phyloP scores from a whole-genome alignment of 1,140 invertebrate genomes.

The Uloborus diversus region DNA sequence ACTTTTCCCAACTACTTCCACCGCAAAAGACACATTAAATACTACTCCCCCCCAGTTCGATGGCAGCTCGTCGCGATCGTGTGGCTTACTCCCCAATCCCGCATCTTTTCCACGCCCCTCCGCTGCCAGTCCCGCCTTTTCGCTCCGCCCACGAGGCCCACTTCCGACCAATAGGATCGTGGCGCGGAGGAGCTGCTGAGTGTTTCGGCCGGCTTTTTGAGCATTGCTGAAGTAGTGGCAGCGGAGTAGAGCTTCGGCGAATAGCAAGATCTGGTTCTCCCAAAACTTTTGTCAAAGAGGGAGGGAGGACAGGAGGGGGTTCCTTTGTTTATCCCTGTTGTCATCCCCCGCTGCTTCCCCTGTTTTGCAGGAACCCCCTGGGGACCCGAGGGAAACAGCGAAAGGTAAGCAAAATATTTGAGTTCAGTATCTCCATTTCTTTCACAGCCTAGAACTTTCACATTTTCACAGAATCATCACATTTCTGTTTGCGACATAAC shows the following conservation, averaged over 20 bases:
- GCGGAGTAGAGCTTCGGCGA: background rate
- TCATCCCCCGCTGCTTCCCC: background rate
- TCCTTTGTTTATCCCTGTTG: slow-evolving; percentile 27
- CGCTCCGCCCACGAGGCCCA: background rate
- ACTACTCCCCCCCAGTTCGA: slow-evolving; percentile 16
- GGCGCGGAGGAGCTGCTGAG: background rate
- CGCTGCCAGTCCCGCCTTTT: background rate
- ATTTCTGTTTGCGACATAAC: no score
- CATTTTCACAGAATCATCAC: no score
- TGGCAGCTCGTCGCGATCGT: background rate
- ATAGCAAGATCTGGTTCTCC: background rate
- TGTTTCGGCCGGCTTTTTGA: slow-evolving; percentile 8
- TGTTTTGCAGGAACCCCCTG: background rate
- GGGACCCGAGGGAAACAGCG: background rate
- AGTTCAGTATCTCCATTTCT: no score
- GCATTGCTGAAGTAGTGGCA: background rate
- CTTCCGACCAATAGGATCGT: slow-evolving; percentile 11
- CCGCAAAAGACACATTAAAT: slow-evolving; percentile 53
- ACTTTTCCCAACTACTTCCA: slow-evolving; percentile 48
- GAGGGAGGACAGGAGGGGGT: background rate
- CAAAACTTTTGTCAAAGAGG: background rate
- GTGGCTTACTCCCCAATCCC: slow-evolving; percentile 27
- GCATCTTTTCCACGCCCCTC: background rate
- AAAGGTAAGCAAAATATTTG: slow-evolving; percentile 34
- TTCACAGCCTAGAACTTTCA: no score